Percentiles rank a stretch among this genome's conserved stretches.
Conservation (phyloP, 2,888 invertebrate genomes). For the Morpho deidamia region DNA sequence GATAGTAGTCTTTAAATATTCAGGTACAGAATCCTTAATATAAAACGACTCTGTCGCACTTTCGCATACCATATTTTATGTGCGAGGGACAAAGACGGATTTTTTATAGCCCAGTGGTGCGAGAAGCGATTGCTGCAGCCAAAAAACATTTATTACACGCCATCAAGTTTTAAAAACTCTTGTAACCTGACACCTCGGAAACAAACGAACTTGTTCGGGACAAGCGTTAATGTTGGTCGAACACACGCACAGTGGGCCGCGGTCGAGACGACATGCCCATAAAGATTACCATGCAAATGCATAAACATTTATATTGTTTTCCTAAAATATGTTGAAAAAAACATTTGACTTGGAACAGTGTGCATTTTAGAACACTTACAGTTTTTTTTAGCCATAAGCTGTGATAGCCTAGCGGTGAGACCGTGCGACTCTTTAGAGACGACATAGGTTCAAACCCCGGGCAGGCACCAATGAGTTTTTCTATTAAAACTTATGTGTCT, state of each 20-base stretch:
- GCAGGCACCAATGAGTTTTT: no score
- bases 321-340: background rate
- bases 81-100: slow-evolving; percentile 23
- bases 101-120: slow-evolving; percentile 25
- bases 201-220: slow-evolving; percentile 48
- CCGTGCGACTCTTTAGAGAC: no score
- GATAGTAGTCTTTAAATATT: background rate
- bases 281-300: slow-evolving; percentile 19
- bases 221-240: slow-evolving; percentile 41
- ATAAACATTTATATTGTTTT: slow-evolving; percentile 3
- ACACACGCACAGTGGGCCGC: slow-evolving; percentile 44
- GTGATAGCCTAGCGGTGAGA: no score
- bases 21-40: slow-evolving; percentile 33
- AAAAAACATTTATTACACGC: slow-evolving; percentile 67
- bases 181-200: slow-evolving; percentile 64
- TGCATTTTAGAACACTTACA: no score
- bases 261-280: slow-evolving; percentile 21
- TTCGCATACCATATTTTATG: slow-evolving; percentile 24
- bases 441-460: no score
- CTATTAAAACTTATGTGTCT: no score
- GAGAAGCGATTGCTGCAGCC: slow-evolving; percentile 22
- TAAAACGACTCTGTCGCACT: slow-evolving; percentile 30
- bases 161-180: slow-evolving; percentile 65
- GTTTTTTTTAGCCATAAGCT: no score
- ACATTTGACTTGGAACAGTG: no score